Conservation (phyloP, 2,797 vertebrate genomes). For the Tauraco hartlaubi region DNA sequence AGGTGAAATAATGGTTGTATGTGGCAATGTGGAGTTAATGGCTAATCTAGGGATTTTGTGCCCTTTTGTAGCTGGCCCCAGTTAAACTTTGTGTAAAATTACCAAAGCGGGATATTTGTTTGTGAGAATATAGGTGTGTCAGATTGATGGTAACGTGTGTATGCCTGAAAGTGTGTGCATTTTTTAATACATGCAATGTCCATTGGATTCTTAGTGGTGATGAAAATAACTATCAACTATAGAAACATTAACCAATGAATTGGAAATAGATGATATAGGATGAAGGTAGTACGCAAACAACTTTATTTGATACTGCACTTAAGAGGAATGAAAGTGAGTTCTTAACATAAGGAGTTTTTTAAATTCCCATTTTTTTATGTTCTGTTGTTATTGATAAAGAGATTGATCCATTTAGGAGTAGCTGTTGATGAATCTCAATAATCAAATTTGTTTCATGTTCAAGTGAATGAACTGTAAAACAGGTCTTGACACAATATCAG, state of each 20-base stretch:
- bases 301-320: neutral
- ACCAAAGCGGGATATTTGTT: neutral
- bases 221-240: neutral
- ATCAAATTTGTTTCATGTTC: slow-evolving; percentile 1
- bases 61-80: neutral
- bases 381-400: neutral
- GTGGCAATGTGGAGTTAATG: slow-evolving; percentile 62
- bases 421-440: neutral
- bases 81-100: neutral
- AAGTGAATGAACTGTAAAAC: slow-evolving; percentile 1
- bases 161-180: neutral
- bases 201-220: neutral
- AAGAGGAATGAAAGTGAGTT: neutral
- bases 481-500: neutral
- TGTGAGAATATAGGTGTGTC: neutral
- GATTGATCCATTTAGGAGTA: neutral
- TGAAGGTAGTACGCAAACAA: neutral
- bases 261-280: neutral
- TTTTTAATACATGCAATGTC: neutral
- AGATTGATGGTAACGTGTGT: fast-evolving
- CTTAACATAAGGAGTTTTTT: neutral
- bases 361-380: neutral
- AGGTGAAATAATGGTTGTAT: slow-evolving; percentile 46
- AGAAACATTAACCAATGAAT: neutral
- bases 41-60: slow-evolving; percentile 49